Evolutionary conservation across 2,113 vertebrate species (phyloP).

Genomic region (Puma concolor): DNA sequence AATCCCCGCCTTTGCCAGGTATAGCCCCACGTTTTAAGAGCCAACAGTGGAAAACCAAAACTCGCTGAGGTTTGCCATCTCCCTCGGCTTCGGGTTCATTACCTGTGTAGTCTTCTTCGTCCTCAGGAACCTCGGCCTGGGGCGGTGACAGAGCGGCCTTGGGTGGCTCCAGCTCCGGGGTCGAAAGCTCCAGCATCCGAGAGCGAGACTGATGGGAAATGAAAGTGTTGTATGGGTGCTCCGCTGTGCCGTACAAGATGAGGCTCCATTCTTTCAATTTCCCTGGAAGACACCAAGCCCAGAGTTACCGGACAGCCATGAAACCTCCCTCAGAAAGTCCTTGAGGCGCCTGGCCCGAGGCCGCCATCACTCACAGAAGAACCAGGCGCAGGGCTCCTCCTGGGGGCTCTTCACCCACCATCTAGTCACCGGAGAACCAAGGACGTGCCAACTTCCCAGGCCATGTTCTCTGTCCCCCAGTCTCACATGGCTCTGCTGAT

Average conservation of each 20-base stretch:
- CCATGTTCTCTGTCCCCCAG: too few species aligned
- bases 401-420: fast-evolving
- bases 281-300: conserved; percentile 83
- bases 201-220: conserved; percentile 81
- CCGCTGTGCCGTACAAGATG: conserved; percentile 90
- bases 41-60: background rate
- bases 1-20: background rate
- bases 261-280: conserved; percentile 95
- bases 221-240: conserved; percentile 87
- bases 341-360: background rate
- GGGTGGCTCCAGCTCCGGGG: conserved; percentile 74
- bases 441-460: background rate
- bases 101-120: conserved; percentile 93
- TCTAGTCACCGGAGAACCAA: background rate
- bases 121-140: conserved; percentile 85
- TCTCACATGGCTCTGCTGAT: background rate
- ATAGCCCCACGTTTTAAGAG: background rate
- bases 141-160: conserved; percentile 79
- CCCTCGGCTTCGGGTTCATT: background rate
- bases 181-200: conserved; percentile 82
- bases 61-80: background rate
- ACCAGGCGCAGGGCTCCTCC: fast-evolving
- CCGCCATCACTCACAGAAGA: background rate
- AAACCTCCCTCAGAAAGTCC: background rate
- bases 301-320: background rate